phyloP scores from a whole-genome alignment of 2,888 invertebrate genomes.

The Nudaria mundana region DNA sequence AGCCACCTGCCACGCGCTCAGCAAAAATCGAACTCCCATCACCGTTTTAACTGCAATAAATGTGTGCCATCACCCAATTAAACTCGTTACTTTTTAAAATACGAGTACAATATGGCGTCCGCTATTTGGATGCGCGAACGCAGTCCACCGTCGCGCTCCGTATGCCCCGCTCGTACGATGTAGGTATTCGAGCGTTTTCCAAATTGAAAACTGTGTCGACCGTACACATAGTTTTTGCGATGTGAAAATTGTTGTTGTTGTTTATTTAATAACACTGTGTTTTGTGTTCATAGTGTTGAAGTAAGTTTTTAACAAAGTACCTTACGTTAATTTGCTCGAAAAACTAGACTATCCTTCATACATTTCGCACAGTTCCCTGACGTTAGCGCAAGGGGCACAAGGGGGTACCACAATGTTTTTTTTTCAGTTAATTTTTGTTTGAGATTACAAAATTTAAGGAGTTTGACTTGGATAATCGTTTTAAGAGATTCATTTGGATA shows the following conservation, averaged over 20 bases:
- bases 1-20: too few relatives aligned
- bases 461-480: too few relatives aligned
- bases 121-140: slow-evolving; percentile 41
- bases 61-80: slow-evolving; percentile 14
- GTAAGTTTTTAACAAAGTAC: neutral
- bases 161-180: slow-evolving; percentile 54
- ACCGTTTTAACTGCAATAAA: slow-evolving; percentile 6
- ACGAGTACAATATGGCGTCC: slow-evolving; percentile 33
- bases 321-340: neutral
- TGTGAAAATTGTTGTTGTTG: slow-evolving; percentile 22
- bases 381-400: too few relatives aligned
- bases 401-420: too few relatives aligned
- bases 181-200: slow-evolving; percentile 25
- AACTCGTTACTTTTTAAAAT: slow-evolving; percentile 17
- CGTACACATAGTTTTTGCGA: slow-evolving; percentile 16
- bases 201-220: slow-evolving; percentile 19
- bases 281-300: slow-evolving; percentile 3
- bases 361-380: too few relatives aligned
- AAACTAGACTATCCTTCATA: too few relatives aligned
- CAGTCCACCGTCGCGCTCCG: slow-evolving; percentile 43
- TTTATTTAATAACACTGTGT: slow-evolving; percentile 18
- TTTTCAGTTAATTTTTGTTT: too few relatives aligned
- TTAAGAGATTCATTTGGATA: too few relatives aligned
- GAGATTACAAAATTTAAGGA: too few relatives aligned
- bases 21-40: too few relatives aligned